Conservation (phyloP, 2,797 vertebrate species). For the Lerista edwardsae region DNA sequence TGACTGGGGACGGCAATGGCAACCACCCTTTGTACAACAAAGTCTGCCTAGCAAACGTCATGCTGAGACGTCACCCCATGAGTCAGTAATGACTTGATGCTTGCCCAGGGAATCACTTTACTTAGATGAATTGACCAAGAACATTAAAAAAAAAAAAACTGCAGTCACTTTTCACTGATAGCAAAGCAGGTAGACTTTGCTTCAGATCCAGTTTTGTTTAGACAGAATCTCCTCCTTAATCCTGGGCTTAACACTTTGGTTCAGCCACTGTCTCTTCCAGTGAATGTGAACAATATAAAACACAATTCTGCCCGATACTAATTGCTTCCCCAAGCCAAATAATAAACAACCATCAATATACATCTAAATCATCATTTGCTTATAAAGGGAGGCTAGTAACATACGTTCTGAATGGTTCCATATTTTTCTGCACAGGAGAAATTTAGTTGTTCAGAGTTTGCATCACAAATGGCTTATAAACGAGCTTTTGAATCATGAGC, state of each 20-base stretch:
- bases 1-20: no score
- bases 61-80: no score
- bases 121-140: not conserved
- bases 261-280: not conserved
- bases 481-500: slow-evolving; percentile 72
- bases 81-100: no score
- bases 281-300: not conserved
- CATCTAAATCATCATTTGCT: slow-evolving; percentile 15
- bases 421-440: slow-evolving; percentile 28
- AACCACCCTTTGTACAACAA: no score
- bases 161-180: not conserved
- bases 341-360: slow-evolving; percentile 17
- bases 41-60: no score
- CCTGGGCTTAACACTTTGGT: not conserved
- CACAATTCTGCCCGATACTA: slow-evolving; percentile 12
- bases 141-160: not conserved
- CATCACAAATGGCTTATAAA: slow-evolving; percentile 63
- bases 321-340: slow-evolving; percentile 10
- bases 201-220: not conserved
- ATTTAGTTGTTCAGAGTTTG: slow-evolving; percentile 59
- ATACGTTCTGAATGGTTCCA: slow-evolving; percentile 23
- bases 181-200: not conserved
- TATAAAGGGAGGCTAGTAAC: not conserved
- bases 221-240: not conserved
- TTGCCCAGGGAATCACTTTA: no score